phyloP scores from a whole-genome alignment of 2,888 invertebrate species.

The Spatulosminthurus flaviceps region DNA sequence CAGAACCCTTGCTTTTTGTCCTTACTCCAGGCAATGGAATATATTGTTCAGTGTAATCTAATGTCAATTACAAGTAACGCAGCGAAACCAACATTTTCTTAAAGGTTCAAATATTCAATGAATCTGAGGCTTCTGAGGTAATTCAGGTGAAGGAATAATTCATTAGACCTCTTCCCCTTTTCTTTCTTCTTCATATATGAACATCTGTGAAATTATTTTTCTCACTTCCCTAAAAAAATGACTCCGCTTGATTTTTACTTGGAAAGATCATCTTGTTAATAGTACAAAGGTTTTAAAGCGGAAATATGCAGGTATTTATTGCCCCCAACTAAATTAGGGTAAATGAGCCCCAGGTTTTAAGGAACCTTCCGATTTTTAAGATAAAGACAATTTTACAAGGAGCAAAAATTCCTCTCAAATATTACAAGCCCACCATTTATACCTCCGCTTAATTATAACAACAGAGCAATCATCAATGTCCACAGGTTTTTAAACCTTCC shows the following conservation, averaged over 20 bases:
- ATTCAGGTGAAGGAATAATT: conserved; percentile 13
- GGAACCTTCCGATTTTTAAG: background rate
- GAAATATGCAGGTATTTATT: background rate
- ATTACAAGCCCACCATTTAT: too few species aligned
- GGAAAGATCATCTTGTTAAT: background rate
- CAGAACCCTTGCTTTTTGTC: background rate
- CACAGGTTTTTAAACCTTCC: background rate
- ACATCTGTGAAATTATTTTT: background rate
- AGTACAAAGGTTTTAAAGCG: background rate
- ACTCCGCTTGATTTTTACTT: background rate
- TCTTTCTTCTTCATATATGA: background rate
- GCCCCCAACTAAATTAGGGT: background rate
- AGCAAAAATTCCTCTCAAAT: background rate
- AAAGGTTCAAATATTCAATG: conserved; percentile 41
- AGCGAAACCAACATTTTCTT: conserved; percentile 1
- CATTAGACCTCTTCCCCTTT: background rate
- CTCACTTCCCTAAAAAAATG: background rate
- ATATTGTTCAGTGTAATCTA: conserved; percentile 44
- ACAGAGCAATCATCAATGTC: background rate
- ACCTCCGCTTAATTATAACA: background rate
- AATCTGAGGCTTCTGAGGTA: conserved; percentile 3
- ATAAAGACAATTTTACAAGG: background rate
- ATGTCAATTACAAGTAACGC: conserved; percentile 42
- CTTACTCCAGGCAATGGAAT: conserved; percentile 34
- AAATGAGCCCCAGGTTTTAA: background rate